Base-by-base conservation (phyloP, 2,113 vertebrate genomes). In the Eulacestoma nigropectus region DNA sequence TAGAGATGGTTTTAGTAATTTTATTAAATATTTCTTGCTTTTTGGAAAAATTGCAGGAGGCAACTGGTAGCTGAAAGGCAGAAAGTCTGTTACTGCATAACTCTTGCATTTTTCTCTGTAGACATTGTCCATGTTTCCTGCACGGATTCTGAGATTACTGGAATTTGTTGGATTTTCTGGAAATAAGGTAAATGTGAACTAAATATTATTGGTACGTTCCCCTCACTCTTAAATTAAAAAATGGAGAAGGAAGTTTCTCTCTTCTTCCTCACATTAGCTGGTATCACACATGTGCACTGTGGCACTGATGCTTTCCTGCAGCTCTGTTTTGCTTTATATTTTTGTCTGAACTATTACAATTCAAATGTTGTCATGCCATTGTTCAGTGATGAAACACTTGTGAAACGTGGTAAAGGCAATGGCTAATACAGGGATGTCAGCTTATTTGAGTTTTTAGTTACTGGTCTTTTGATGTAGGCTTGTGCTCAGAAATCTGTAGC, bases 161-260 rank as follows among this genome's bases (percentile, higher is more conserved):
- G 99, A 99, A 95, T 99, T 99, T 92, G 99, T 99, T 35, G 99
- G 99, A 18, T 99, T 99, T 97, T 99, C 99, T 94, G 99, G 99
- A 87, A 99, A 99, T 91, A 99, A 99, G 98, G 99, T 99, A 97
- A 98, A 50, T 47, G 16, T 47, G 53, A 82, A 27, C 27, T 79
- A n/a, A 84, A 7, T 80, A 15, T 37, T 63, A 26, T 6, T 77
- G 25, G 3, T 59, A 59, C 1, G 0, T 60, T 87, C 14, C 23
- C 1, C 11, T 73, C 30, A 23, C 14, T 47, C 20, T 47, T 39
- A 41, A 76, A 26, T 63, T 70, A 5, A 55, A 41, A 84, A 67
- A 10, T 4, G 7, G 21, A 79, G 41, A 6, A 2, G 10, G 33
- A 39, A 84, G 18, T 78, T 78, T 84, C 14, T 90, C 3, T 84